A percentile compares a stretch with the other conserved stretches of the same genome.
Conservation (phyloP, 2,113 vertebrate species). For the Herpetotheres cachinnans region DNA sequence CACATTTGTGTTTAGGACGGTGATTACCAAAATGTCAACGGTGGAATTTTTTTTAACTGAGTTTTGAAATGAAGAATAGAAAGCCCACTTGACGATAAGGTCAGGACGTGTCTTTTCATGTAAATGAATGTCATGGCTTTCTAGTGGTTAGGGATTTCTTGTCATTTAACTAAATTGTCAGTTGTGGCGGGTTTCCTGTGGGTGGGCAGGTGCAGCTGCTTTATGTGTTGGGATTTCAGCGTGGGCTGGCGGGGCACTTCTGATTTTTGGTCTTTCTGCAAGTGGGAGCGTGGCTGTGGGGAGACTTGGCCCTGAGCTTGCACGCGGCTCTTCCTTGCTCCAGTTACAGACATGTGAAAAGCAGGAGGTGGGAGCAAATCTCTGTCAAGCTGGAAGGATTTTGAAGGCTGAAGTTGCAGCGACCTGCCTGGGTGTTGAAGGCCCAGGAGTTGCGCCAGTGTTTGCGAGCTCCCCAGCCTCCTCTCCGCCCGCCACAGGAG, state of each 20-base stretch:
- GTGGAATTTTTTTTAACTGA: not conserved
- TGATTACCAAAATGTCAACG: not conserved
- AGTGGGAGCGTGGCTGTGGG: not conserved
- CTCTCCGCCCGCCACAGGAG: accelerated
- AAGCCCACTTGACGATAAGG: not conserved
- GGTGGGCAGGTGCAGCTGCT: not conserved
- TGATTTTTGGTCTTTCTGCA: not conserved
- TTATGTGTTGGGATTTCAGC: accelerated
- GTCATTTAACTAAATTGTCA: accelerated
- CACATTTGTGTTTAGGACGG: not conserved
- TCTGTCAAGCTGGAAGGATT: not conserved
- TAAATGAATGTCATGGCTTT: not conserved
- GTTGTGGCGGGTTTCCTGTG: not conserved
- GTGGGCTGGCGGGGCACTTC: not conserved
- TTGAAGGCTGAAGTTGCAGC: not conserved
- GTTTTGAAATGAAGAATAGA: constrained; percentile 4
- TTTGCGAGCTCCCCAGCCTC: not conserved
- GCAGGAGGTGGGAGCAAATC: not conserved
- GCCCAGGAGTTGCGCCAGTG: not conserved
- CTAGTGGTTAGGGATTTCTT: not conserved
- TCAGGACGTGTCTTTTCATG: not conserved
- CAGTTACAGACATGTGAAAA: not conserved
- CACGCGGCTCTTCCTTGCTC: accelerated
- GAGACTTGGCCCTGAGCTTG: not conserved
- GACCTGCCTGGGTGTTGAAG: not conserved